Evolutionary conservation across 2,113 vertebrate species (phyloP), one percentile per base, ranked within the genome.

Genomic region (Atrichornis clamosus): DNA sequence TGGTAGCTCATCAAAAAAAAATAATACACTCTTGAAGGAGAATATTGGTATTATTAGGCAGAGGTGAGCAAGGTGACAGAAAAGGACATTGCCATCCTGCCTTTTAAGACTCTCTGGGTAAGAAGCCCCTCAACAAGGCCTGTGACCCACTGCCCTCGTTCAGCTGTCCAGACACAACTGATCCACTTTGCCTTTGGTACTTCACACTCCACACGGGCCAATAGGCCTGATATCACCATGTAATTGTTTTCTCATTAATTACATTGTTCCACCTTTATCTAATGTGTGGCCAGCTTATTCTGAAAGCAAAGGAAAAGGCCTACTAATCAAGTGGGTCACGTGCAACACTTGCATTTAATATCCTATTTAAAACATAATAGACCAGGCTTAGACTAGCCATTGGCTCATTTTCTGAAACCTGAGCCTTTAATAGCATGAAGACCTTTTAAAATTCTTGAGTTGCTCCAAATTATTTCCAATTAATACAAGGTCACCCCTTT

Each of bases 381-480:
- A 63, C 84, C 6, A 28, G 53, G 89, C 89, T 97, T 80, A 96
- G 91, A 95, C 95, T 87, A 91, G 96, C 97, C 97, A 98, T 95
- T 95, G 97, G 96, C 96, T 98, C 97, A 96, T 97, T 98, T 98
- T 97, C 95, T 95, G 97, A 98, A 98, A 98, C 91, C 87, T 15
- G 95, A 98, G 97, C 95, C 96, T 97, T 97, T 98, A 98, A 98
- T 97, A 98, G 97, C 97, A 96, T 28, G 58, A 97, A 97, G 94
- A 97, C 97, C 96, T 97, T 96, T 90, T 96, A 96, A 97, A 98
- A 97, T 95, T 97, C 98, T 98, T 96, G 98, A 98, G 98, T 98
- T 98, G 98, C 98, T 98, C 96, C 98, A 98, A 99, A 99, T 99
- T 99, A 99, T 98, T 98, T 98, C 98, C 98, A 99, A 99, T 99